Conservation (phyloP, 2,113 vertebrate species). For the Mesoclemmys tuberculata region DNA sequence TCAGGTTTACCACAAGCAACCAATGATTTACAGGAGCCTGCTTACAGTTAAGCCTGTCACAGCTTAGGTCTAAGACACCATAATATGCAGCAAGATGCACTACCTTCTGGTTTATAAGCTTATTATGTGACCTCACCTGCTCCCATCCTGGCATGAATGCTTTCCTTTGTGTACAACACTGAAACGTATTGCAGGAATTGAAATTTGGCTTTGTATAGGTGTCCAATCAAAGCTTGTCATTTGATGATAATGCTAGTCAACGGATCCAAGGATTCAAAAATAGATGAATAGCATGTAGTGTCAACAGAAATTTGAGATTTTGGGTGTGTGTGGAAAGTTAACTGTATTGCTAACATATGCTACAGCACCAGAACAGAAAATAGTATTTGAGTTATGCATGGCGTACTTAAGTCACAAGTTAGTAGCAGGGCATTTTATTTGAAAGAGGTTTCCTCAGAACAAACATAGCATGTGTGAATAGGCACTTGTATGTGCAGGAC, state of each 20-base stretch:
- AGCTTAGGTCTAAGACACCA: not conserved
- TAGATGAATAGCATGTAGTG: not conserved
- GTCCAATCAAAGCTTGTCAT: not conserved
- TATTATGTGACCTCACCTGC: not conserved
- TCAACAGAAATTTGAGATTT: not conserved
- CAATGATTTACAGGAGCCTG: not conserved
- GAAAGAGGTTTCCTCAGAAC: not conserved
- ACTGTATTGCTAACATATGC: not conserved
- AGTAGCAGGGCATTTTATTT: not conserved
- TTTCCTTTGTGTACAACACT: not conserved
- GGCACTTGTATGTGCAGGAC: not conserved
- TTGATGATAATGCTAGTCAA: not conserved
- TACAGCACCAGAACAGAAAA: not conserved
- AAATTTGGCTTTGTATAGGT: not conserved
- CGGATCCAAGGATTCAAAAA: not conserved
- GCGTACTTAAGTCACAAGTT: not conserved
- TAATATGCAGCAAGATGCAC: not conserved
- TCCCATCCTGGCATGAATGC: not conserved
- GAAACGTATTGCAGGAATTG: not conserved
- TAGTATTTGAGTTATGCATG: accelerated
- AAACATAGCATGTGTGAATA: not conserved
- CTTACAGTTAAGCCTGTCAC: not conserved
- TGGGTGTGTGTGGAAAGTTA: not conserved
- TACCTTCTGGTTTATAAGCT: not conserved
- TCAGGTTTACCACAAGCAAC: not conserved